phyloP scores from a whole-genome alignment of 1,140 invertebrate genomes.

The Helicorthomorpha holstii region DNA sequence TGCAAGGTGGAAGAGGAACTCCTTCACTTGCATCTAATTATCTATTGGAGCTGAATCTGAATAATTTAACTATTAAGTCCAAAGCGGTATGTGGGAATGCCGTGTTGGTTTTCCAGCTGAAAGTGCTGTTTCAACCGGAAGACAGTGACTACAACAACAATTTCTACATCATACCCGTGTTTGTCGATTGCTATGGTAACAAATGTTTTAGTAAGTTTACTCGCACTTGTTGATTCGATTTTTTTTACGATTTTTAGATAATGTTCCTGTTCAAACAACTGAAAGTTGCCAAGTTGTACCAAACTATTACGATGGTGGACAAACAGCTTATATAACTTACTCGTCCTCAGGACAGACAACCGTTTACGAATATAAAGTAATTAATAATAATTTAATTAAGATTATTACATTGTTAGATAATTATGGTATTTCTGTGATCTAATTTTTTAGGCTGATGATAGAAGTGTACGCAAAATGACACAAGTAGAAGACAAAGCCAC shows the following conservation, averaged over 20 bases:
- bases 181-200: background rate
- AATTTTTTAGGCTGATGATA: background rate
- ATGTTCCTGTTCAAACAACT: background rate
- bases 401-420: background rate
- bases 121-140: background rate
- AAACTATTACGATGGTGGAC: background rate
- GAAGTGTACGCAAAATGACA: background rate
- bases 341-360: background rate
- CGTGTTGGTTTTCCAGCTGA: background rate
- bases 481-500: background rate
- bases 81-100: background rate
- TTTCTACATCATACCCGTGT: background rate
- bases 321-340: background rate
- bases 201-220: background rate
- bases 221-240: background rate
- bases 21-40: background rate
- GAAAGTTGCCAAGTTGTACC: background rate
- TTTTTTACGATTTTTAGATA: background rate
- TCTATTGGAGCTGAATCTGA: background rate
- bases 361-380: background rate
- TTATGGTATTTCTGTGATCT: no score
- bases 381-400: background rate
- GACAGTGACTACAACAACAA: background rate
- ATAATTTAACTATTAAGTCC: background rate
- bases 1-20: background rate